phyloP scores from a whole-genome alignment of 2,888 invertebrate genomes.

The Formica aserva region DNA sequence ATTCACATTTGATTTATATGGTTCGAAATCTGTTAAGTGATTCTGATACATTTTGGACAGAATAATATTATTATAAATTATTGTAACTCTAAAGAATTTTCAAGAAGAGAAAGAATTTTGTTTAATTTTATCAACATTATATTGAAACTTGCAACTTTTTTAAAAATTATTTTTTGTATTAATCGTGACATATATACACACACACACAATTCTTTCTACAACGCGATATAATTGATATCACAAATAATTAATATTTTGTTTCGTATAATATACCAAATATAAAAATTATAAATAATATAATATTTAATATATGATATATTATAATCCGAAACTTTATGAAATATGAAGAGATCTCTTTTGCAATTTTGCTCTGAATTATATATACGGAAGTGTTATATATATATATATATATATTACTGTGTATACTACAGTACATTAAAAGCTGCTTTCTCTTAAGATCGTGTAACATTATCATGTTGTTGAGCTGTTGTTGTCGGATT shows the following conservation, averaged over 20 bases:
- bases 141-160: neutral
- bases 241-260: neutral
- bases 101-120: neutral
- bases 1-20: neutral
- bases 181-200: neutral
- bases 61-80: neutral
- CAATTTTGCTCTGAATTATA: constrained; percentile 5
- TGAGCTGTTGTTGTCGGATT: neutral
- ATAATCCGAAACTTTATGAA: constrained; percentile 1
- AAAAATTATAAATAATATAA: constrained; percentile 9
- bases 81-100: neutral
- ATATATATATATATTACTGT: neutral
- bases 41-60: neutral
- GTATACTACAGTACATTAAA: neutral
- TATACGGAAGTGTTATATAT: neutral
- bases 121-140: neutral
- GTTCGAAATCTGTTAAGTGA: neutral
- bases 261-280: neutral
- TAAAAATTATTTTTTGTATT: constrained; percentile 3
- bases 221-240: neutral
- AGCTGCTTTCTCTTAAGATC: neutral
- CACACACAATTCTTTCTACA: neutral
- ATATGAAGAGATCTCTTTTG: neutral
- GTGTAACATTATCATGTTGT: neutral
- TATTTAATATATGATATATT: neutral